Evolutionary conservation across 2,797 vertebrate species (phyloP), one percentile per base, ranked within the genome.

Genomic region (Eulemur rubriventer): DNA sequence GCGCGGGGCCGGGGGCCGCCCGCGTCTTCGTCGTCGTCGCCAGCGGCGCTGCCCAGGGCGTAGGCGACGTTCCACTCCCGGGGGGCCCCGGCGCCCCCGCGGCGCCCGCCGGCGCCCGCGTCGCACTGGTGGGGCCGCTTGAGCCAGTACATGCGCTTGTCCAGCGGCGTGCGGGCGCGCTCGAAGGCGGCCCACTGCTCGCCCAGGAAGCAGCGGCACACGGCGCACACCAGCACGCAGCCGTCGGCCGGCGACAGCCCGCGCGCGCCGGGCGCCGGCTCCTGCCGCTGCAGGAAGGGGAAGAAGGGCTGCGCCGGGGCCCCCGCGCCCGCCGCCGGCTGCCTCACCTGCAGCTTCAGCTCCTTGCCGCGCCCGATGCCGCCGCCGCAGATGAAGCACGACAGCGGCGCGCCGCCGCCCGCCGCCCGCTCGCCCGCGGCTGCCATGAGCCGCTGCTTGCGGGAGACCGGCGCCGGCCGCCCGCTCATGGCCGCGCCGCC

Each of bases 111-210:
- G 82, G 97, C 96, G 91, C 97, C 94, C 35, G 99, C 98, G 97
- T 99, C 99, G 98, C 99, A 99, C 99, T 99, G 99, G 97, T 99
- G 99, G 69, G 99, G 99, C 96, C 99, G 98, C 93, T 99, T 99
- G 72, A 99, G 98, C 99, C 99, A 99, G 98, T 99, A 99, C 99
- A 99, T 99, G 98, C 99, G 99, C 98, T 99, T 99, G 98, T 99
- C 99, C 16, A 99, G 97, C 17, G 99, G 99, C 95, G 99, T 99
- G 98, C 99, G 99, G 98, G 98, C 99, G 98, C 99, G 99, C 98
- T 99, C 99, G 98, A 99, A 99, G 35, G 99, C 99, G 98, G 99
- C 99, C 99, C 99, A 99, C 99, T 99, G 99, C 98, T 99, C 99
- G 92, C 98, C 98, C 96, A 99, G 98, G 97, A 99, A 99, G 97